These are phyloP conservation scores for Heteromurus nitidus DNA, from an alignment of 2,888 invertebrate species.

Conservation along the genomic window DNA sequence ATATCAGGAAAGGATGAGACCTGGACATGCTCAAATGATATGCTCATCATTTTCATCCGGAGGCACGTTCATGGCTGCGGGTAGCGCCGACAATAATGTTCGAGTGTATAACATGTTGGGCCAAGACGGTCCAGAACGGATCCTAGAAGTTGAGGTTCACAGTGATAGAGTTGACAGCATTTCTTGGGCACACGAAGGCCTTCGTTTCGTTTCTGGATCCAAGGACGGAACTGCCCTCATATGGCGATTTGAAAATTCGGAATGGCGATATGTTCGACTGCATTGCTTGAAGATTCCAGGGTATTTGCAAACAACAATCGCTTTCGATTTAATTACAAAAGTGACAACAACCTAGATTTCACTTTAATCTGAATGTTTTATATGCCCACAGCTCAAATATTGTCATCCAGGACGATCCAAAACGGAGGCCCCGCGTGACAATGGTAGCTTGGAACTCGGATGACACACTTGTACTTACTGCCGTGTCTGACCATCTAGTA, in stretches of 20 bases:
- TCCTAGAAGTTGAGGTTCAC: conserved; percentile 87
- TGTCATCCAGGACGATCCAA: conserved; percentile 68
- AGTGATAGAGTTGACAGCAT: conserved; percentile 95
- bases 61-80: conserved; percentile 93
- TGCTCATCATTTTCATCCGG: conserved; percentile 93
- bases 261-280: conserved; percentile 88
- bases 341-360: not conserved
- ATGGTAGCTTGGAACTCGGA: conserved; percentile 98
- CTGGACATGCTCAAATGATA: conserved; percentile 96
- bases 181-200: conserved; percentile 92
- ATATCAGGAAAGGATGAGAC: conserved; percentile 93
- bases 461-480: conserved; percentile 91
- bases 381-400: conserved; percentile 64
- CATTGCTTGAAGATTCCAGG: conserved; percentile 79
- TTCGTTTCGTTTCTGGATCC: conserved; percentile 94
- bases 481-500: conserved; percentile 89
- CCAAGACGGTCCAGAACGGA: conserved; percentile 85
- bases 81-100: conserved; percentile 95
- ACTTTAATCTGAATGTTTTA: not conserved
- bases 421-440: conserved; percentile 82
- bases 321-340: too few relatives aligned
- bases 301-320: conserved; percentile 63
- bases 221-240: conserved; percentile 96
- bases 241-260: conserved; percentile 92
- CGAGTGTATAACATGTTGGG: conserved; percentile 88